phyloP scores from a whole-genome alignment of 2,888 invertebrate genomes.

The Eupelmus urozonus region DNA sequence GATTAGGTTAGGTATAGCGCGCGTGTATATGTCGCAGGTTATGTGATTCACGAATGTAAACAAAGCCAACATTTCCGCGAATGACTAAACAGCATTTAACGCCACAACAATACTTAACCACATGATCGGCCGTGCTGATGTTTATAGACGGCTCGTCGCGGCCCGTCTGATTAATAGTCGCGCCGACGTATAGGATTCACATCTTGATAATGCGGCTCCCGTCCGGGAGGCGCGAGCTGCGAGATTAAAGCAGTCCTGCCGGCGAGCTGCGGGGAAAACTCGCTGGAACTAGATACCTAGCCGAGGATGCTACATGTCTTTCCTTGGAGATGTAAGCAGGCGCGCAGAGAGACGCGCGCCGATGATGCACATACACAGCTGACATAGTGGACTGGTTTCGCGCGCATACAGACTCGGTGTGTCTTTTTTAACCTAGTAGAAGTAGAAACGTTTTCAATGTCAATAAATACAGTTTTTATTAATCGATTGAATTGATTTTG shows the following conservation, averaged over 20 bases:
- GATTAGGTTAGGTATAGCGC: conserved; percentile 45
- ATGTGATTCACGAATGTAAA: conserved; percentile 43
- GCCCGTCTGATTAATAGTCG: neutral
- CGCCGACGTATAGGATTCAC: neutral
- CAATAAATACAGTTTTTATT: too few species aligned
- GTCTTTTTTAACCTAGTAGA: too few species aligned
- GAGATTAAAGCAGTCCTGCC: conserved; percentile 31
- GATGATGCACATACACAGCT: neutral
- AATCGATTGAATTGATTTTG: too few species aligned
- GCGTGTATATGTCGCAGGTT: conserved; percentile 10
- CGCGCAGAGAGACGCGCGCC: too few species aligned
- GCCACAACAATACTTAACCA: conserved; percentile 41
- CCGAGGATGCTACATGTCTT: neutral
- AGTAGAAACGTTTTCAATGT: too few species aligned
- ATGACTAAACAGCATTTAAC: neutral
- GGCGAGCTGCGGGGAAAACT: conserved; percentile 16
- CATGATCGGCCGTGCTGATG: conserved; percentile 24
- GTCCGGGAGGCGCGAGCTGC: neutral
- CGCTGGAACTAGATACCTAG: conserved; percentile 11
- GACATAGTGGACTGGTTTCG: neutral
- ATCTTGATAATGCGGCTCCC: neutral
- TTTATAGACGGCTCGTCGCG: too few species aligned
- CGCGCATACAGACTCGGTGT: too few species aligned
- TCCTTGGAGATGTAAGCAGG: too few species aligned
- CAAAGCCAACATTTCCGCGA: neutral